A percentile compares a stretch with the other conserved stretches of the same genome.
Conservation (phyloP, 1,140 invertebrate species). For the Anagrus nilaparvatae region DNA sequence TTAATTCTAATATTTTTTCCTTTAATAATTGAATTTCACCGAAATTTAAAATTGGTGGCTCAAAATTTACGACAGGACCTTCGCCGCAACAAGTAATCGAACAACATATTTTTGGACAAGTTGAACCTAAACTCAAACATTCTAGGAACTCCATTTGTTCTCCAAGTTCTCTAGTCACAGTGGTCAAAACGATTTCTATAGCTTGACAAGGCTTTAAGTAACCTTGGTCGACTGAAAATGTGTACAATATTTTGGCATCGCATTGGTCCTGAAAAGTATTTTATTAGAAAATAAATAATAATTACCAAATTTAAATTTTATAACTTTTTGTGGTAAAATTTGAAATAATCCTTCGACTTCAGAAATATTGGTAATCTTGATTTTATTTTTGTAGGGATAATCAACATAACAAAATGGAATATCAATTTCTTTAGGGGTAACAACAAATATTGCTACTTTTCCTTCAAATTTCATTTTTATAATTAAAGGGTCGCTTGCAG, state of each 20-base stretch:
- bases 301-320: background rate
- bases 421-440: conserved; percentile 23
- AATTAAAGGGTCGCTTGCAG: conserved; percentile 21
- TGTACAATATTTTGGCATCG: conserved; percentile 16
- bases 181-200: conserved; percentile 19
- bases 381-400: conserved; percentile 21
- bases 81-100: conserved; percentile 33
- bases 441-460: conserved; percentile 18
- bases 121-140: conserved; percentile 24
- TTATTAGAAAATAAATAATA: background rate
- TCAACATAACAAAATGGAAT: conserved; percentile 30
- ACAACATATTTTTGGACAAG: conserved; percentile 18
- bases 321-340: conserved; percentile 26
- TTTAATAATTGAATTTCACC: conserved; percentile 30
- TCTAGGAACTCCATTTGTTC: conserved; percentile 18
- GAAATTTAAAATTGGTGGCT: conserved; percentile 30
- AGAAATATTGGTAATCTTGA: conserved; percentile 26
- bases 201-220: conserved; percentile 23
- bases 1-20: conserved; percentile 21
- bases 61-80: conserved; percentile 35
- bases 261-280: conserved; percentile 18
- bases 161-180: conserved; percentile 25
- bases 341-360: conserved; percentile 30
- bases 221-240: conserved; percentile 23
- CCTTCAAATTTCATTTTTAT: conserved; percentile 24